A percentile compares a stretch with the other conserved stretches of the same genome.
These are phyloP conservation scores for Camponotus vicinus DNA, from an alignment of 1,140 invertebrate genomes.

Conservation along the genomic window DNA sequence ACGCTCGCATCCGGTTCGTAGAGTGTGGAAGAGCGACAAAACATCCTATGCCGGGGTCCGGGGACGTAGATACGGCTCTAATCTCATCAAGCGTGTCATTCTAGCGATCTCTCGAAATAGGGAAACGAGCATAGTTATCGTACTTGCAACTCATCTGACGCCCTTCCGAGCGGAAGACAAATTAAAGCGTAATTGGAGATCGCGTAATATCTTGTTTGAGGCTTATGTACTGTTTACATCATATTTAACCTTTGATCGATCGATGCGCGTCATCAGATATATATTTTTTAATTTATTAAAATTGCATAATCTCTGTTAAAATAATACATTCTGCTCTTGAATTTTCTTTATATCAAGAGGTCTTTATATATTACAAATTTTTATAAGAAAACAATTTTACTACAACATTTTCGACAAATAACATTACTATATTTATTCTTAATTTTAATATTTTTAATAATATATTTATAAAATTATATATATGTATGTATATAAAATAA, in stretches of 20 bases:
- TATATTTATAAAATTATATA: no score
- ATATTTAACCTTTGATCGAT: neutral
- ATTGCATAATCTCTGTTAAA: neutral
- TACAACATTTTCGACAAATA: neutral
- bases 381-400: neutral
- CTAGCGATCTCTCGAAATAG: conserved; percentile 55
- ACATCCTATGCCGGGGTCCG: conserved; percentile 57
- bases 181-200: conserved; percentile 52
- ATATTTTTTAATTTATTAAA: neutral
- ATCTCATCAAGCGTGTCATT: conserved; percentile 63
- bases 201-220: neutral
- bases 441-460: neutral
- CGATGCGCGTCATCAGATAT: neutral
- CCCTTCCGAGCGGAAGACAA: conserved; percentile 36
- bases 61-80: conserved; percentile 65
- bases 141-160: conserved; percentile 29
- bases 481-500: neutral
- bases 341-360: neutral
- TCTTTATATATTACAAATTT: neutral
- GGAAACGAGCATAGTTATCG: conserved; percentile 50
- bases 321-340: neutral
- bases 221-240: neutral
- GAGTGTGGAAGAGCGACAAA: conserved; percentile 71
- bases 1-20: conserved; percentile 80
- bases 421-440: neutral